Conservation (phyloP, 2,888 invertebrate species). For the Epistrophella euchroma region DNA sequence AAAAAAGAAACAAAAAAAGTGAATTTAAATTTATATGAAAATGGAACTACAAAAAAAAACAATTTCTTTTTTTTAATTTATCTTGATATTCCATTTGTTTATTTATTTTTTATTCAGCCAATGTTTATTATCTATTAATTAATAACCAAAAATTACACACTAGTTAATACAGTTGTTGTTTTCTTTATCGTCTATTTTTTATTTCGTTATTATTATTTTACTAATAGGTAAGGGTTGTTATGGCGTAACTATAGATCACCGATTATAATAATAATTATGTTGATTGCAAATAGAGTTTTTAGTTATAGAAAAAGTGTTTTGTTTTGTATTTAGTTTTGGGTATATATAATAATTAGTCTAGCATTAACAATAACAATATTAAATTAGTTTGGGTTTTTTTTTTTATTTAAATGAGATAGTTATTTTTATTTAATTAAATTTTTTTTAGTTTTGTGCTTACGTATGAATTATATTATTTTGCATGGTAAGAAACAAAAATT, state of each 20-base stretch:
- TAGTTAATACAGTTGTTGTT: conserved; percentile 63
- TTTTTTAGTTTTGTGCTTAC: conserved; percentile 51
- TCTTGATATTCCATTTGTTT: conserved; percentile 61
- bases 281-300: conserved; percentile 40
- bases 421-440: conserved; percentile 22
- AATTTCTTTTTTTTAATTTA: background rate
- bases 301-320: conserved; percentile 51
- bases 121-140: conserved; percentile 61
- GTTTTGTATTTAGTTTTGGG: conserved; percentile 28
- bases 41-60: background rate
- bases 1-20: too few species aligned
- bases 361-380: conserved; percentile 52
- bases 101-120: conserved; percentile 51
- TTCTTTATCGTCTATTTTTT: conserved; percentile 19
- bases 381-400: conserved; percentile 41
- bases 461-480: conserved; percentile 32
- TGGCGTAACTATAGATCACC: conserved; percentile 46
- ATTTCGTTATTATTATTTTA: conserved; percentile 7
- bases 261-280: conserved; percentile 53
- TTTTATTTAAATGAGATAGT: conserved; percentile 37
- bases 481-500: conserved; percentile 6
- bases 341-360: conserved; percentile 58
- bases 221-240: conserved; percentile 53
- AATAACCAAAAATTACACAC: conserved; percentile 64
- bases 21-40: background rate